Base-by-base conservation (phyloP, 2,797 vertebrate species). In the Clamator glandarius region DNA sequence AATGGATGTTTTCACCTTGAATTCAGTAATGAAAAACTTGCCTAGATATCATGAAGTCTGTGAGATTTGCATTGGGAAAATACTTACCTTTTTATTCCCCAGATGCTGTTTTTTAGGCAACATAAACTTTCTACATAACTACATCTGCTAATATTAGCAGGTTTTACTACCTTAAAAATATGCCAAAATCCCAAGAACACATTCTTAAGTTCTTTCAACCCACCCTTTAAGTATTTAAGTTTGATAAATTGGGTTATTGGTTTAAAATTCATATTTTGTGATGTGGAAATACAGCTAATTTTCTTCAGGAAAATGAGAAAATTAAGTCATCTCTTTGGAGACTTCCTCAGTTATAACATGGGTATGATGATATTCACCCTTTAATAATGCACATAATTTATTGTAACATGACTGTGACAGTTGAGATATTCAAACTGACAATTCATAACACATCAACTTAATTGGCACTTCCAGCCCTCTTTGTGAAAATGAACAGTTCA, bases 241-340 rank as follows among this genome's bases (percentile, higher is more conserved):
- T 92, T 50, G 89, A 83, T 93, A 88, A 92, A 83, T 90, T 87
- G 41, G 36, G 42, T 67, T 88, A 84, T 88, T 87, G 39, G 69
- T 95, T 95, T 92, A 87, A 96, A 95, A 87, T 83, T 93, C 96
- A 96, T 95, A 88, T 57, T 89, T 76, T 91, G 77, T 86, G 95
- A 18, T 84, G 42, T 77, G 93, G 94, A 94, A 96, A 91, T 93
- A 92, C 58, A 87, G 52, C 84, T 94, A 70, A 89, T 96, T 96
- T 97, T 95, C 92, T 91, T 78, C 91, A 87, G 82, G 74, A 94
- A 96, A 97, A 94, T 96, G 84, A 97, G 92, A 96, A 97, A 96
- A 92, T 93, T 93, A 96, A 91, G 78, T 66, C 78, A 90, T 92
- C 46, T 93, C 90, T 93, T 89, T 79, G 62, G 96, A 95, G 93